These are phyloP conservation scores for Phataginus tricuspis DNA, from an alignment of 2,797 vertebrate species.

Conservation along the genomic window DNA sequence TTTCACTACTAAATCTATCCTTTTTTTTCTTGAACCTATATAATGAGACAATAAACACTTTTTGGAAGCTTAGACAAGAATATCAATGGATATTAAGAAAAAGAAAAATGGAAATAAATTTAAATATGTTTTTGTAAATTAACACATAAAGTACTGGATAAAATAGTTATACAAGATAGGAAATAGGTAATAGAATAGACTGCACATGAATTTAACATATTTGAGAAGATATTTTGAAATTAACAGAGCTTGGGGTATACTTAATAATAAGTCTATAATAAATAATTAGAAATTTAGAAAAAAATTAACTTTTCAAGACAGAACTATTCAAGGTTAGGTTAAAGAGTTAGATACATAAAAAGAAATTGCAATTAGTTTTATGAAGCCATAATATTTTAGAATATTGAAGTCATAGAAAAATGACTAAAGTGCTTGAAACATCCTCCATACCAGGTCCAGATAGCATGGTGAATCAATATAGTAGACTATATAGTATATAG, in stretches of 20 bases:
- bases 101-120: background rate
- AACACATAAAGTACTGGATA: background rate
- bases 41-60: background rate
- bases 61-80: background rate
- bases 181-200: background rate
- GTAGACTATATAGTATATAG: background rate
- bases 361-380: background rate
- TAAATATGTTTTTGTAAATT: conserved; percentile 13
- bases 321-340: background rate
- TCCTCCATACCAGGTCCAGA: background rate
- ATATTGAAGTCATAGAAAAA: background rate
- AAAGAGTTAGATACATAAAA: background rate
- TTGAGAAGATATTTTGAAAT: background rate
- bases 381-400: background rate
- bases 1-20: background rate
- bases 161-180: background rate
- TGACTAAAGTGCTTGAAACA: background rate
- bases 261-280: conserved; percentile 38
- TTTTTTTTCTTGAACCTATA: background rate
- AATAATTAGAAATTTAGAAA: background rate
- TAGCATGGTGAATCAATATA: background rate
- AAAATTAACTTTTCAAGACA: background rate
- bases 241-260: background rate
- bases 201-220: background rate
- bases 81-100: background rate